Base-by-base conservation (phyloP, 2,888 invertebrate genomes). In the Drosophila helvetica region DNA sequence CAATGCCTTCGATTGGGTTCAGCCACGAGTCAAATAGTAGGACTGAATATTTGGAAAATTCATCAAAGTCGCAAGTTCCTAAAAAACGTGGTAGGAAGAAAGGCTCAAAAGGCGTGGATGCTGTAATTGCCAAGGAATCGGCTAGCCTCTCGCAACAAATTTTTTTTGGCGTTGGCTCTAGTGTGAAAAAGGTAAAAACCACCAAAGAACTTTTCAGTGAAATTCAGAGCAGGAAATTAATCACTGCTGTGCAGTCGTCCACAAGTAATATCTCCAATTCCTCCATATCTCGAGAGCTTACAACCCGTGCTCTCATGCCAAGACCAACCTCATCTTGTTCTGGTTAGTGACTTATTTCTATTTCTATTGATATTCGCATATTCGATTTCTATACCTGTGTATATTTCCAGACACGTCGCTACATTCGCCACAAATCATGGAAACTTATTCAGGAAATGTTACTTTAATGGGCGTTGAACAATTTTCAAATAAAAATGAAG, bases 201-300 rank as follows among this genome's bases (percentile, higher is more conserved):
- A 92, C 92, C 9, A 92, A 91, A 56, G 92, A 92, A 70, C 77
- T 92, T 3, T 89, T 90, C 30, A 91, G 91, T n/a, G 92, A 92
- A 75, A 90, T 92, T 62, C 91, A 92, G 77, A 91, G 88, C 71
- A 80, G 91, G 8, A 92, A 91, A 65, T 68, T 87, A 0, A 80
- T 79, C 33, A 61, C 75, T 60, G 60, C 65, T 0, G 48, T 55
- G 50, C 66, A 66, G 45, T 47, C 61, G 7, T 56, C 85, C 30
- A 74, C 86, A 1, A 66, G 78, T 10, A 81, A 77, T 63, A 76
- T 67, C 56, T 77, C 77, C 62, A 65, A 75, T 55, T 57, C 67
- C 4, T 53, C 61, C 9, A 58, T 55, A 19, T 27, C 53, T 17
- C 74, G 61, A 30, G 65, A 46, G 38, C 55, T 46, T 5, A 55